phyloP scores from a whole-genome alignment of 2,888 invertebrate genomes.

The Mylabris sibirica region DNA sequence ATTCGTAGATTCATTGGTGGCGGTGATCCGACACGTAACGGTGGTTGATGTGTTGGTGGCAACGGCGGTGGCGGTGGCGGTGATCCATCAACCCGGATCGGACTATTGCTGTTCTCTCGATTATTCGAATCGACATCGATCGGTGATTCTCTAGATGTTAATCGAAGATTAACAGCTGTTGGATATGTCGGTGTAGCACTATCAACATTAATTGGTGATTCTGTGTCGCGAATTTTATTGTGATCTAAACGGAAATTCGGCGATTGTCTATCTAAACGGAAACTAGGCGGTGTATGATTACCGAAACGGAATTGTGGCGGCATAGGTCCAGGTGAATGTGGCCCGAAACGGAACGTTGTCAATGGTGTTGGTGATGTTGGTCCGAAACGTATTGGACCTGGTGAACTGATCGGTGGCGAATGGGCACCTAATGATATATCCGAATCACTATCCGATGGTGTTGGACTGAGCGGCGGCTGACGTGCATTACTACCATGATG shows the following conservation, averaged over 20 bases:
- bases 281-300: conserved; percentile 52
- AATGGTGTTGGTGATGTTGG: conserved; percentile 52
- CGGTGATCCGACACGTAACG: conserved; percentile 47
- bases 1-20: conserved; percentile 59
- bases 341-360: conserved; percentile 59
- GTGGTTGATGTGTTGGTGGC: conserved; percentile 41
- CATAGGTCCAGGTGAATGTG: conserved; percentile 62
- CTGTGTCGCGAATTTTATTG: conserved; percentile 47
- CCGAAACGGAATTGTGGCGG: conserved; percentile 60
- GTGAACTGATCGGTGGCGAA: conserved; percentile 58
- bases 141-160: conserved; percentile 50
- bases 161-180: conserved; percentile 46
- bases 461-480: conserved; percentile 57
- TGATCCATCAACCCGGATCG: conserved; percentile 49
- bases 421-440: conserved; percentile 62
- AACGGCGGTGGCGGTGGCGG: conserved; percentile 37
- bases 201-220: conserved; percentile 51
- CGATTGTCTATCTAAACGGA: conserved; percentile 47
- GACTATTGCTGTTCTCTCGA: conserved; percentile 45
- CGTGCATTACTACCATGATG: conserved; percentile 53
- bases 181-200: conserved; percentile 40
- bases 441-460: conserved; percentile 61
- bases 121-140: conserved; percentile 53
- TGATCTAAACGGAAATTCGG: conserved; percentile 50
- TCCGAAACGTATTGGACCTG: conserved; percentile 55